phyloP scores from a whole-genome alignment of 2,113 vertebrate species.

The Lepisosteus oculatus region DNA sequence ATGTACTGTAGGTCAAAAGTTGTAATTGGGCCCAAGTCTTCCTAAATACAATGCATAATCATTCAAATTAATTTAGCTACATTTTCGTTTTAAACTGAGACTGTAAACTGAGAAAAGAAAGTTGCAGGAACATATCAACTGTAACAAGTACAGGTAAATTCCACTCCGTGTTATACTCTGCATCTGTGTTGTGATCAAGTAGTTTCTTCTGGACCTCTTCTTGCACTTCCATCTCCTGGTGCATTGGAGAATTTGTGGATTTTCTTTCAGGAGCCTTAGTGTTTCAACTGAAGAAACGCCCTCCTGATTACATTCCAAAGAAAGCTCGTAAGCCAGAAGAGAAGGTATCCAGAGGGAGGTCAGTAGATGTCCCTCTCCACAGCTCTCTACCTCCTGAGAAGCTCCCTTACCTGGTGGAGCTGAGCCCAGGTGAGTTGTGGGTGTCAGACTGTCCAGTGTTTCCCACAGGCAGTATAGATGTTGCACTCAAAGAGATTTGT shows the following conservation, averaged over 20 bases:
- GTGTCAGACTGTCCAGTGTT: not conserved
- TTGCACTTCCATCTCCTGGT: not conserved
- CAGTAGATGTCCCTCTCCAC: slow-evolving; percentile 64
- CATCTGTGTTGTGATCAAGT: too few species aligned
- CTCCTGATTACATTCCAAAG: slow-evolving; percentile 79
- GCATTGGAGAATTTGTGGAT: not conserved
- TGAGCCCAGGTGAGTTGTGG: slow-evolving; percentile 81
- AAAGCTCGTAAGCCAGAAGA: slow-evolving; percentile 81
- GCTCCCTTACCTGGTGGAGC: slow-evolving; percentile 92
- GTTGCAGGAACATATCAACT: too few species aligned
- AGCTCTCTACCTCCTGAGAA: slow-evolving; percentile 81
- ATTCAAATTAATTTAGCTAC: too few species aligned
- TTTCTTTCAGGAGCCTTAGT: slow-evolving; percentile 76
- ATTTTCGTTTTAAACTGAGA: too few species aligned
- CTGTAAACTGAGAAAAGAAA: too few species aligned
- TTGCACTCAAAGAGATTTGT: too few species aligned
- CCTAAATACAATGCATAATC: too few species aligned
- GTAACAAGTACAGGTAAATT: too few species aligned
- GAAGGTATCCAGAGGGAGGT: slow-evolving; percentile 68
- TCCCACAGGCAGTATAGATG: too few species aligned
- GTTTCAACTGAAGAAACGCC: slow-evolving; percentile 92
- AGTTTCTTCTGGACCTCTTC: not conserved
- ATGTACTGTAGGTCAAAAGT: too few species aligned
- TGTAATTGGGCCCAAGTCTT: too few species aligned
- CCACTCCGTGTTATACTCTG: too few species aligned